Evolutionary conservation across 2,113 vertebrate species (phyloP).

Genomic region (Verasper variegatus): DNA sequence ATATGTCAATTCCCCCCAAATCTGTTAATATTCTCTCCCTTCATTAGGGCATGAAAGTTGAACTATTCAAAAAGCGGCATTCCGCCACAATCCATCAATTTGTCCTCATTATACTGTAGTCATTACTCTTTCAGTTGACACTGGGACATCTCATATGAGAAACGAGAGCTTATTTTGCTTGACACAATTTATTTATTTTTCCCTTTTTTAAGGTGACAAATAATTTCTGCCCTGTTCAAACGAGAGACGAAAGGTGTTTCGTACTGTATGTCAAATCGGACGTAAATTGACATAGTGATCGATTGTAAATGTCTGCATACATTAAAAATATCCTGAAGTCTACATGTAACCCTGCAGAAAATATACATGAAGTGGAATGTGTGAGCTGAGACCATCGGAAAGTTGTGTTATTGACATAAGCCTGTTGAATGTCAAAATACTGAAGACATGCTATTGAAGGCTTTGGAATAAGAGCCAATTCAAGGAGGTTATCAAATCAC

Average conservation of each 20-base stretch:
- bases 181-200: background rate
- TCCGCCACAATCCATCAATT: conserved; percentile 18
- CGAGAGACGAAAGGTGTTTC: background rate
- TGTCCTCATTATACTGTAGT: conserved; percentile 21
- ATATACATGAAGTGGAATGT: no score
- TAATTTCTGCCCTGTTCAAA: background rate
- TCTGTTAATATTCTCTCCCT: conserved; percentile 9
- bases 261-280: background rate
- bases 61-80: conserved; percentile 9
- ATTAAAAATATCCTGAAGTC: background rate
- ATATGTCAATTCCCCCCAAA: conserved; percentile 9
- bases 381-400: no score
- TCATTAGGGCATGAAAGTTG: background rate
- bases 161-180: conserved; percentile 8
- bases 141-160: background rate
- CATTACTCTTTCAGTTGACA: conserved; percentile 41
- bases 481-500: no score
- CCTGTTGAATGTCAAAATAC: no score
- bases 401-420: no score
- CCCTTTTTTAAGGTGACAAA: background rate
- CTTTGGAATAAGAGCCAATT: no score
- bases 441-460: no score
- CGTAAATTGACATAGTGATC: background rate
- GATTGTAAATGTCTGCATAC: conserved; percentile 5
- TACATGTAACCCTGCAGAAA: no score